phyloP scores from a whole-genome alignment of 1,140 invertebrate species.

The Ostrea denselamellosa region DNA sequence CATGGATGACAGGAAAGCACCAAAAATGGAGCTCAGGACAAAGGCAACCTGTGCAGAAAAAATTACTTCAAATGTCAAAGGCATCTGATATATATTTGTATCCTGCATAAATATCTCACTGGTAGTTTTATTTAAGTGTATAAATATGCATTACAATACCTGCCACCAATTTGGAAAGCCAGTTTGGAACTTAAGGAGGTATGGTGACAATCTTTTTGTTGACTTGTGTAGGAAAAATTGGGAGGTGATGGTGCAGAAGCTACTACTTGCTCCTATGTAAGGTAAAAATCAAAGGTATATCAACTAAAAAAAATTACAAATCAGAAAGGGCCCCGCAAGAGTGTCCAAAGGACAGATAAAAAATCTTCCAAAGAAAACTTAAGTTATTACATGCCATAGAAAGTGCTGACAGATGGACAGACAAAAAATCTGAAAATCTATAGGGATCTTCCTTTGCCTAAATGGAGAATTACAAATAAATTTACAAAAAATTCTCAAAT shows the following conservation, averaged over 20 bases:
- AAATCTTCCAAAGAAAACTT: no score
- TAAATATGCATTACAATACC: slow-evolving; percentile 28
- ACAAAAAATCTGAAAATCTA: no score
- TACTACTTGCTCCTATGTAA: slow-evolving; percentile 54
- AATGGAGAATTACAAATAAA: no score
- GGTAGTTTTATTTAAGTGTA: slow-evolving; percentile 7
- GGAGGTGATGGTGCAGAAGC: slow-evolving; percentile 56
- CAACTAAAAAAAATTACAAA: neutral
- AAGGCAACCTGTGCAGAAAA: slow-evolving; percentile 59
- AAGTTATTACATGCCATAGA: no score
- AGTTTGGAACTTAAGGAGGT: slow-evolving; percentile 49
- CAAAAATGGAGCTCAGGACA: slow-evolving; percentile 55
- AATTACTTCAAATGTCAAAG: neutral
- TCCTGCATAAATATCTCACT: slow-evolving; percentile 51
- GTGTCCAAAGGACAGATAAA: no score
- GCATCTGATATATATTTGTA: neutral
- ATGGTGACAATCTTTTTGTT: slow-evolving; percentile 54
- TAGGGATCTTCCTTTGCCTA: no score
- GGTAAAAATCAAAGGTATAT: neutral
- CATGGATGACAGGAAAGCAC: slow-evolving; percentile 56
- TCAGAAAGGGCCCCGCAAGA: neutral
- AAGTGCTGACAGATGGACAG: no score
- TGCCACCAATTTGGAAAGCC: slow-evolving; percentile 58
- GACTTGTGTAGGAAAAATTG: slow-evolving; percentile 48
- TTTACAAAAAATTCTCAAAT: no score